Base-by-base conservation (phyloP, 1,140 invertebrate species). In the Scylla paramamosain region DNA sequence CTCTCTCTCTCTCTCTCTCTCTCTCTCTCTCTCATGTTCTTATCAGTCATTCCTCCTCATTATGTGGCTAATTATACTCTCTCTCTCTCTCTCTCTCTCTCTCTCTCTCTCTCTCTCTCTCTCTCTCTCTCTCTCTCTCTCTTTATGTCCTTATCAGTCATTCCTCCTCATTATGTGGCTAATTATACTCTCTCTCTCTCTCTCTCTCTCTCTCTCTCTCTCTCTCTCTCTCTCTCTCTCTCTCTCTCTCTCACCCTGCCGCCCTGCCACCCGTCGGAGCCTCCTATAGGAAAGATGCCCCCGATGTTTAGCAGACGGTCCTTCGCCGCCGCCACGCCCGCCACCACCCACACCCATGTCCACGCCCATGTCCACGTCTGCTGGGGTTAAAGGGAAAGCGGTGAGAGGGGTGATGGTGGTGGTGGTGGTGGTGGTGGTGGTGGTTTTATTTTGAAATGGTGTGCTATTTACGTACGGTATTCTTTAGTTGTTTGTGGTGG, bases 251-350 rank as follows among this genome's bases (percentile, higher is more conserved):
- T 59, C 29, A 95, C 94, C 97, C 99, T 98, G 20, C 99, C 98
- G 93, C 99, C 98, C 97, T 99, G 98, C 99, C 99, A 99, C 93
- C 99, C 99, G 92, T 99, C 99, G 96, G 99, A 98, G 16, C 99
- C 99, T 92, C 97, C 98, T 97, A 99, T 99, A 4, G 99, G 99
- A 97, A 99, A 99, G 96, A 99, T 99, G 31, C 99, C 99, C 88
- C 99, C 99, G 97, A 99, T 99, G 97, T 99, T 99, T 95, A 99
- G 97, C 95, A 98, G 98, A 97, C 89, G 91, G 29, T 95, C 86
- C 20, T 52, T 46, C 67, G n/a, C 82, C 25, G 25, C 82, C 25
- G 31, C 77, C 12, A 84, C 67, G n/a, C 28, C 67, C 87, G 29
- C 20, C 86, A 87, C 25, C 83, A 31, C 59, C 82, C 29, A 83